These are phyloP conservation scores for Mus pahari DNA, from an alignment of 2,113 vertebrate genomes.

Conservation along the genomic window DNA sequence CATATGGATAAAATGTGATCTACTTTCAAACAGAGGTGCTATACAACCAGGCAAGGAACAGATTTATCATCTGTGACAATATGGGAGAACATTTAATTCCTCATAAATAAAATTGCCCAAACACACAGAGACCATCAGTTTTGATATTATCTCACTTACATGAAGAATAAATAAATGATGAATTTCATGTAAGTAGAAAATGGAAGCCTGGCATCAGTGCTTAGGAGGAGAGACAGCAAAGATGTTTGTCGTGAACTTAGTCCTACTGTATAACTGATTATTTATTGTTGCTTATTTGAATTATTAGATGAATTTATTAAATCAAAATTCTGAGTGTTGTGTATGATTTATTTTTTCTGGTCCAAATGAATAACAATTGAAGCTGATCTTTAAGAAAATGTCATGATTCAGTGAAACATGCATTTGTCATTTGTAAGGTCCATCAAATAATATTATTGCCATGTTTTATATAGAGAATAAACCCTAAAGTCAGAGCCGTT, in stretches of 20 bases:
- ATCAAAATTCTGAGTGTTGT: neutral
- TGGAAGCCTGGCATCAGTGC: neutral
- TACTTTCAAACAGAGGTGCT: neutral
- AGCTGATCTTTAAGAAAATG: neutral
- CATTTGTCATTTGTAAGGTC: neutral
- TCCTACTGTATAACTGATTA: neutral
- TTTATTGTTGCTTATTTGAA: neutral
- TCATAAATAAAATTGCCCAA: neutral
- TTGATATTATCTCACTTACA: neutral
- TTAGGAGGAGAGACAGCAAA: neutral
- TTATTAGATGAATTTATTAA: neutral
- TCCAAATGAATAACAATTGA: neutral
- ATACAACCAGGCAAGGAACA: neutral
- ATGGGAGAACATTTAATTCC: fast-evolving
- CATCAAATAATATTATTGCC: neutral
- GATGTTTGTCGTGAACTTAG: neutral
- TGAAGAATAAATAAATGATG: neutral
- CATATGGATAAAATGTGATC: neutral
- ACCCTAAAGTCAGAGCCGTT: neutral
- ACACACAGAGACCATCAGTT: neutral
- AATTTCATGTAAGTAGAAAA: neutral
- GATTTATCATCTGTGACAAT: neutral
- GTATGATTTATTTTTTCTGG: neutral
- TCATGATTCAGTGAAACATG: neutral
- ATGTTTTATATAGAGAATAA: neutral